Conservation (phyloP, 2,797 vertebrate species). For the Sylvia borin region DNA sequence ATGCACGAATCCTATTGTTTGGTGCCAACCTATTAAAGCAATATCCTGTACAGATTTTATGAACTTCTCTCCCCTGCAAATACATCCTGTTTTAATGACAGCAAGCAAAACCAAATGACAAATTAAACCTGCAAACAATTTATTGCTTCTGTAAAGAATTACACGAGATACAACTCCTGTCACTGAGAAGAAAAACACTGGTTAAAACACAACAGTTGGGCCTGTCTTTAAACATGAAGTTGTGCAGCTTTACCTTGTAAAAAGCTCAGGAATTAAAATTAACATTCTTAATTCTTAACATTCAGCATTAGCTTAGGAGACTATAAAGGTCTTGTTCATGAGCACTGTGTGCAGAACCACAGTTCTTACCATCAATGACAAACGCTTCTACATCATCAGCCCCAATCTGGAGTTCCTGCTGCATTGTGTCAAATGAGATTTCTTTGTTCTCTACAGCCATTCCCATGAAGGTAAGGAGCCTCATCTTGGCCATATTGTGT, state of each 20-base stretch:
- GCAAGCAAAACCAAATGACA: conserved; percentile 10
- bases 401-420: conserved; percentile 95
- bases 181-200: neutral
- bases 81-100: conserved; percentile 49
- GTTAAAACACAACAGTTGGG: conserved; percentile 43
- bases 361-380: conserved; percentile 90
- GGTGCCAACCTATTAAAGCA: conserved; percentile 13
- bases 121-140: conserved; percentile 14
- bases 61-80: conserved; percentile 40
- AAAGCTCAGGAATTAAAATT: neutral
- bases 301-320: neutral
- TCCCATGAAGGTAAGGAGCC: conserved; percentile 97
- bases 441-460: conserved; percentile 98
- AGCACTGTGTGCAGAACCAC: neutral
- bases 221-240: neutral
- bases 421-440: conserved; percentile 95
- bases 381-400: conserved; percentile 97
- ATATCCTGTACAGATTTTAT: conserved; percentile 48
- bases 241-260: neutral
- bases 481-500: conserved; percentile 98
- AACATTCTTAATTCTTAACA: neutral
- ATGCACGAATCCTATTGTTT: neutral
- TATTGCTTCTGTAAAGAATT: conserved; percentile 23
- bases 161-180: neutral
- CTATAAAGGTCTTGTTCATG: neutral